phyloP scores from a whole-genome alignment of 2,113 vertebrate genomes.

The Leptocoma aspasia region DNA sequence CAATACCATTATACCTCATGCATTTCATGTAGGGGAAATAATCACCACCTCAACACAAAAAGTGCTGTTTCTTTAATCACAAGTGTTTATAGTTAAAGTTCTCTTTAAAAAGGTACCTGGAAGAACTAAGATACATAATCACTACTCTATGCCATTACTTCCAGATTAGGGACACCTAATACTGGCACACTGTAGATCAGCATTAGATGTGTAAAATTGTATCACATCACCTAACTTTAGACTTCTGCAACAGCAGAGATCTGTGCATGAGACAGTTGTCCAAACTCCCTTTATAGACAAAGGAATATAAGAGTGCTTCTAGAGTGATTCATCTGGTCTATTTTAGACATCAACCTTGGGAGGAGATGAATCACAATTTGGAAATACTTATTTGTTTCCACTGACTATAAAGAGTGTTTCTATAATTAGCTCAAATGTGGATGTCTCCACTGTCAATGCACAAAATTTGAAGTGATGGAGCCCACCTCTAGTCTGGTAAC shows the following conservation, averaged over 20 bases:
- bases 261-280: not conserved
- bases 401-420: not conserved
- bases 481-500: not conserved
- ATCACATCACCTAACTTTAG: not conserved
- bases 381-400: not conserved
- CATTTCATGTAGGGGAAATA: not conserved
- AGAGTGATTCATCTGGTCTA: not conserved
- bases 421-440: not conserved
- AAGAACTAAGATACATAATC: not conserved
- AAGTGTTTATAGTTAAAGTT: not conserved
- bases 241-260: not conserved
- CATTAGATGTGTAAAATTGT: not conserved
- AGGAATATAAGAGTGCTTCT: not conserved
- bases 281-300: not conserved
- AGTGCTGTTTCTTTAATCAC: not conserved
- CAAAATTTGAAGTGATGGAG: not conserved
- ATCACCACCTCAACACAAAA: not conserved
- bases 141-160: not conserved
- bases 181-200: not conserved
- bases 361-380: conserved; percentile 24
- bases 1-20: not conserved
- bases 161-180: not conserved
- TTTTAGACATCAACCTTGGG: not conserved
- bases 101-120: not conserved
- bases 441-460: not conserved